Base-by-base conservation (phyloP, 2,888 invertebrate genomes). In the Junonia oenone region DNA sequence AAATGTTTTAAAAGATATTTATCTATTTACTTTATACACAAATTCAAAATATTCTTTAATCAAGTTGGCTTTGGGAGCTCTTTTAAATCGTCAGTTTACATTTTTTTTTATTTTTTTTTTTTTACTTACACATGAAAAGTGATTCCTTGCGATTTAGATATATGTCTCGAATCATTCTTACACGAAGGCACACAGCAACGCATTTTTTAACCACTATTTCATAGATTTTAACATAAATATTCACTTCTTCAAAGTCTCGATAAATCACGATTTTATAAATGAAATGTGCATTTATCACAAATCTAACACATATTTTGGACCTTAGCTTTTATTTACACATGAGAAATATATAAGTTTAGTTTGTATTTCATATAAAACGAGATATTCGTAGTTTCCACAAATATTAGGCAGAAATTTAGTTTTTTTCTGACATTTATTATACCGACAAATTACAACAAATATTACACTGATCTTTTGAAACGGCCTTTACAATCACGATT, bases 51-150 rank as follows among this genome's bases (percentile, higher is more conserved):
- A n/a, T n/a, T n/a, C n/a, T n/a, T n/a, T n/a, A n/a, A n/a, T n/a
- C n/a, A n/a, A n/a, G n/a, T n/a, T n/a, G n/a, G n/a, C n/a, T n/a
- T n/a, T n/a, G n/a, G n/a, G n/a, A n/a, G n/a, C n/a, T n/a, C n/a
- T n/a, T n/a, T n/a, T n/a, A n/a, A n/a, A n/a, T n/a, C n/a, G n/a
- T n/a, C n/a, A n/a, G n/a, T n/a, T n/a, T n/a, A n/a, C n/a, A n/a
- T n/a, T n/a, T n/a, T n/a, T n/a, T n/a, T n/a, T n/a, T n/a, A n/a
- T n/a, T n/a, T n/a, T n/a, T n/a, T n/a, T n/a, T n/a, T n/a, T n/a
- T n/a, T n/a, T n/a, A n/a, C 84, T 83, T 75, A 88, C 88, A 75
- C 67, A 60, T 88, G 86, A 67, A 84, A 87, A 0, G 87, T 83
- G 45, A 86, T 81, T 52, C 85, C 87, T 45, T 82, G 78, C 0